These are phyloP conservation scores for Ageneiosus marmoratus DNA, from an alignment of 2,113 vertebrate genomes.

Conservation along the genomic window DNA sequence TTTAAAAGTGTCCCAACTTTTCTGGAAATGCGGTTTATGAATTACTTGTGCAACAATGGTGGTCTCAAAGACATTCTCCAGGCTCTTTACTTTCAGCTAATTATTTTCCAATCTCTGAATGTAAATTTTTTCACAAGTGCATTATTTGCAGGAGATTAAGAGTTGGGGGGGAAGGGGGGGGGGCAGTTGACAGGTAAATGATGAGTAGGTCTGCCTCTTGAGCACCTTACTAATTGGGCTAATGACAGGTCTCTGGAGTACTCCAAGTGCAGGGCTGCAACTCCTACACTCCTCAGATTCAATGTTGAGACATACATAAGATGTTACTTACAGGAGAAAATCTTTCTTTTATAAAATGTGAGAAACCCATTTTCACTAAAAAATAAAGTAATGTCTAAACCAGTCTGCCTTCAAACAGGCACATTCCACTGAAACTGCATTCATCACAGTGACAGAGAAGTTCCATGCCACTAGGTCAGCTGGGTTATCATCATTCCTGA, in stretches of 20 bases:
- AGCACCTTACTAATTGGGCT: constrained; percentile 90
- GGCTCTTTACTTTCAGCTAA: constrained; percentile 71
- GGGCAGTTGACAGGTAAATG: constrained; percentile 92
- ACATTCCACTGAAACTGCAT: no score
- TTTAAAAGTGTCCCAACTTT: no score
- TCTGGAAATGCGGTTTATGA: constrained; percentile 56
- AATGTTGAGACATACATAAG: not conserved
- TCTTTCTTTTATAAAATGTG: not conserved
- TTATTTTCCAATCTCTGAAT: constrained; percentile 85
- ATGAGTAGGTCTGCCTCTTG: constrained; percentile 83
- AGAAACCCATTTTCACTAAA: not conserved
- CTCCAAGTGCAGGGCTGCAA: constrained; percentile 60
- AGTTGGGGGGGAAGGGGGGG: constrained; percentile 81
- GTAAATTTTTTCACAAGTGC: constrained; percentile 84
- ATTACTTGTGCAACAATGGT: constrained; percentile 77
- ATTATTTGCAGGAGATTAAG: constrained; percentile 92
- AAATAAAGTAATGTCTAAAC: no score
- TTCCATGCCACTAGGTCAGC: no score
- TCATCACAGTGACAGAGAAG: no score
- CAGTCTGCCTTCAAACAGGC: no score
- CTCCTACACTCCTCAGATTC: constrained; percentile 34
- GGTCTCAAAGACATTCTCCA: constrained; percentile 78
- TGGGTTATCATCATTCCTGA: no score
- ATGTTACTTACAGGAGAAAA: not conserved
- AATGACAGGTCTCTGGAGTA: constrained; percentile 83